phyloP scores from a whole-genome alignment of 2,888 invertebrate species.

The Amaurobius ferox region DNA sequence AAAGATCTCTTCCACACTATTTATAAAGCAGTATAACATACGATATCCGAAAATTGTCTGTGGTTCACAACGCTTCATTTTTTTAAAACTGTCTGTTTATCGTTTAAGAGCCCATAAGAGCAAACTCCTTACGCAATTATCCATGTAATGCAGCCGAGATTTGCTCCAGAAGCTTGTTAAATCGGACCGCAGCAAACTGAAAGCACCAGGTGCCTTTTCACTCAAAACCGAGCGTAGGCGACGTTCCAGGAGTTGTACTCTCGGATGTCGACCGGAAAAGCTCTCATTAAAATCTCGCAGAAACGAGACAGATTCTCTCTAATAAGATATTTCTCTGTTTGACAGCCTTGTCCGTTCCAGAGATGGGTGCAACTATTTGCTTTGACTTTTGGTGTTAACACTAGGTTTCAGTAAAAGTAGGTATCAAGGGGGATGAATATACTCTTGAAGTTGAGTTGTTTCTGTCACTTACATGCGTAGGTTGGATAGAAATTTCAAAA shows the following conservation, averaged over 20 bases:
- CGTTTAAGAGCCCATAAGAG: not conserved
- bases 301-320: not conserved
- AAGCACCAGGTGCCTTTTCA: constrained; percentile 24
- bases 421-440: not conserved
- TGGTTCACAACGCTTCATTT: no score
- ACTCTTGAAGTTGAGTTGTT: not conserved
- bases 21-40: no score
- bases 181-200: not conserved
- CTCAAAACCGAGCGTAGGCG: not conserved
- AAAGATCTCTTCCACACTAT: no score
- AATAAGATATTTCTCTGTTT: constrained; percentile 5
- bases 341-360: constrained; percentile 37
- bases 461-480: no score
- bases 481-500: no score
- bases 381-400: constrained; percentile 37
- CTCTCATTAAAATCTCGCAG: constrained; percentile 2
- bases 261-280: not conserved
- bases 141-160: not conserved
- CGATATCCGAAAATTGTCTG: no score
- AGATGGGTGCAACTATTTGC: constrained; percentile 27
- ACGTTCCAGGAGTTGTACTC: constrained; percentile 7
- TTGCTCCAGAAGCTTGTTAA: not conserved
- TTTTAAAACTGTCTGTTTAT: no score
- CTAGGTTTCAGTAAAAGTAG: not conserved
- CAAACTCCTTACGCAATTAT: not conserved